Percentiles rank a stretch among this genome's conserved stretches.
Evolutionary conservation across 2,888 invertebrate species (phyloP).

Genomic region (Protophormia terraenovae): DNA sequence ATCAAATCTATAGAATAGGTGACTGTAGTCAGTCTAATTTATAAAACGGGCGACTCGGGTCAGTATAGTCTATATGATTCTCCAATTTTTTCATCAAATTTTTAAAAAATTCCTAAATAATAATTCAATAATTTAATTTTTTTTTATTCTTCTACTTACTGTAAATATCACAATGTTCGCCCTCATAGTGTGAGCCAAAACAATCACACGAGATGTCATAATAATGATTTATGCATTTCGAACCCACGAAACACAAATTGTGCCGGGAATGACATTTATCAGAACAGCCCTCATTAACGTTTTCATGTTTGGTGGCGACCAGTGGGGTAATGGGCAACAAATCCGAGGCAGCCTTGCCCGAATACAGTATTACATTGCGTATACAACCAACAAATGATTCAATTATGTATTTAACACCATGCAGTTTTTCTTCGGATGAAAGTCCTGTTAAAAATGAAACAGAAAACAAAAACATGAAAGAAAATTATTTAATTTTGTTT

Average conservation of each 20-base stretch:
- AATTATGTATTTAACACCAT: slow-evolving; percentile 95
- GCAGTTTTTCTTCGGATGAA: slow-evolving; percentile 92
- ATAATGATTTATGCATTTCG: slow-evolving; percentile 95
- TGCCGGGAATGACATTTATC: slow-evolving; percentile 91
- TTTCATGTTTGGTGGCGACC: slow-evolving; percentile 93
- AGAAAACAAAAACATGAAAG: background rate
- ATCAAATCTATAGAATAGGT: too few species aligned
- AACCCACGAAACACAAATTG: slow-evolving; percentile 93
- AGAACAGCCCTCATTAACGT: slow-evolving; percentile 93
- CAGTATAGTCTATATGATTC: too few species aligned
- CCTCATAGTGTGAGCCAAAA: slow-evolving; percentile 95
- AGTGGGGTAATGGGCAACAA: slow-evolving; percentile 90
- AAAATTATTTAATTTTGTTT: background rate
- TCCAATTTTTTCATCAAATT: too few species aligned
- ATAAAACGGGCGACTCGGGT: too few species aligned
- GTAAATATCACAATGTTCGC: slow-evolving; percentile 94
- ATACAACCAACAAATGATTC: slow-evolving; percentile 96
- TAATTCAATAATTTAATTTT: too few species aligned
- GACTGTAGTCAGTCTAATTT: too few species aligned
- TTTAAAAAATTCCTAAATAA: too few species aligned
- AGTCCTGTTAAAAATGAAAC: slow-evolving; percentile 83
- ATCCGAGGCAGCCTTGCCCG: slow-evolving; percentile 92
- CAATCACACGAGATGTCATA: slow-evolving; percentile 95
- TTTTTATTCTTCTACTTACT: slow-evolving; percentile 86
- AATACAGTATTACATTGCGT: slow-evolving; percentile 91